These are phyloP conservation scores for Pogonocichla stellata DNA, from an alignment of 2,113 vertebrate species.

Conservation along the genomic window DNA sequence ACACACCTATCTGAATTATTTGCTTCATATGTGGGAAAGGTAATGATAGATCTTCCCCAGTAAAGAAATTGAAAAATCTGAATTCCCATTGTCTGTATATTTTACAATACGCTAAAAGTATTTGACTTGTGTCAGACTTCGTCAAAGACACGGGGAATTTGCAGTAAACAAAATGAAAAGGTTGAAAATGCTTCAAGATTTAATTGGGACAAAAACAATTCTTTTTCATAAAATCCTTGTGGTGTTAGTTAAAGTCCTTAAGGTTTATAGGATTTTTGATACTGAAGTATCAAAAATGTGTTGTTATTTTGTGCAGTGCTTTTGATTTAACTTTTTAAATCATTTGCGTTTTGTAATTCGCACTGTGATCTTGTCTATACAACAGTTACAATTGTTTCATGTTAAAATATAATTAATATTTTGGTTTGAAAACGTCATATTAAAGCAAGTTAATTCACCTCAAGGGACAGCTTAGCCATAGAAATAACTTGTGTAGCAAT, in stretches of 20 bases:
- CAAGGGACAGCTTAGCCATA: not conserved
- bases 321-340: not conserved
- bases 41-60: not conserved
- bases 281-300: not conserved
- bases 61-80: fast-evolving
- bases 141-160: not conserved
- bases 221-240: not conserved
- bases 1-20: not conserved
- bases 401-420: not conserved
- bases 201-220: not conserved
- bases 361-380: not conserved
- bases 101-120: not conserved
- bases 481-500: not conserved
- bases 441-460: not conserved
- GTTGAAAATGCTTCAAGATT: not conserved
- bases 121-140: not conserved
- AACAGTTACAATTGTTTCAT: not conserved
- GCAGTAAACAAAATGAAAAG: not conserved
- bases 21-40: not conserved
- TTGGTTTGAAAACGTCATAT: not conserved
- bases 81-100: not conserved
- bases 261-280: not conserved
- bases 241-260: not conserved
- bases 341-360: not conserved
- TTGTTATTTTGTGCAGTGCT: not conserved